A percentile compares a stretch with the other conserved stretches of the same genome.
phyloP scores from a whole-genome alignment of 1,140 invertebrate species.

The Drosophila repletoides region DNA sequence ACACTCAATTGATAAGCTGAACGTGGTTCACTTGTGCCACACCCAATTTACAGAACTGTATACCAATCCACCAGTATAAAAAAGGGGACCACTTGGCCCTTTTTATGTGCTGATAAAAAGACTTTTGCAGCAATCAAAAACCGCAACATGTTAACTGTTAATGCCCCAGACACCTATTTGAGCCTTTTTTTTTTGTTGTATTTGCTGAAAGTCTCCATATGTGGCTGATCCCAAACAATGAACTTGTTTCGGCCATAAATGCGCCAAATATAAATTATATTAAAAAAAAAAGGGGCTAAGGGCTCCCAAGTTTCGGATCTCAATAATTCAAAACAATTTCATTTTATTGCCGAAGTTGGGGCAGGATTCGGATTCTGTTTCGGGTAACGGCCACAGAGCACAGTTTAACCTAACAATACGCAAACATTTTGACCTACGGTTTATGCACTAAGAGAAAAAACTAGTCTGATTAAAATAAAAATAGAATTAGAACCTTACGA shows the following conservation, averaged over 20 bases:
- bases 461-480: no score
- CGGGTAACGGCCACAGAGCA: conserved; percentile 42
- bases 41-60: conserved; percentile 20
- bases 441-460: no score
- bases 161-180: conserved; percentile 77
- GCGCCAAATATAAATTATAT: conserved; percentile 75
- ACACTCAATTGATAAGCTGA: conserved; percentile 26
- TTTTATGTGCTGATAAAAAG: conserved; percentile 71
- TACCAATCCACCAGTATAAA: background rate
- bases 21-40: background rate
- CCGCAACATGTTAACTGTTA: conserved; percentile 79
- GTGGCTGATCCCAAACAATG: conserved; percentile 23
- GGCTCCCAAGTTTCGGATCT: conserved; percentile 49
- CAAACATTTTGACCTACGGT: conserved; percentile 59
- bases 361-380: conserved; percentile 36
- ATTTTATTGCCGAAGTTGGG: conserved; percentile 66
- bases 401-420: conserved; percentile 69
- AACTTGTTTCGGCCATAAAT: conserved; percentile 48
- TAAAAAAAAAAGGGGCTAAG: conserved; percentile 38
- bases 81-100: conserved; percentile 20
- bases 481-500: no score
- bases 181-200: no score
- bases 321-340: conserved; percentile 81
- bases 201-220: conserved; percentile 10
- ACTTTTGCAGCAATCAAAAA: conserved; percentile 69